These are phyloP conservation scores for Epiblema foenella DNA, from an alignment of 2,888 invertebrate species.

Conservation along the genomic window DNA sequence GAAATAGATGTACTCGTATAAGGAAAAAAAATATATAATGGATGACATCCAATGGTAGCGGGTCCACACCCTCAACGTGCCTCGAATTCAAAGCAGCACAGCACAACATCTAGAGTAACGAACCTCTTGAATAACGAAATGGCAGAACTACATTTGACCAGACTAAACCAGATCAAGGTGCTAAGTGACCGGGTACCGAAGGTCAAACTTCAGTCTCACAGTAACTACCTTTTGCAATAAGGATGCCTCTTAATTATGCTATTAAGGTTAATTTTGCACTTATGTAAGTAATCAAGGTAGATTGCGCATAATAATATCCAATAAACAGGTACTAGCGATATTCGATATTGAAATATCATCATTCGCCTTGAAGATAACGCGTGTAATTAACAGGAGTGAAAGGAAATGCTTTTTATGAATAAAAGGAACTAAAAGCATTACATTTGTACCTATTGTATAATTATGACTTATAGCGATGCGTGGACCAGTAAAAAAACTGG, in stretches of 20 bases:
- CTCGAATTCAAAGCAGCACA: conserved; percentile 4
- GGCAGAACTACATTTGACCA: conserved; percentile 13
- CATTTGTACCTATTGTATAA: conserved; percentile 12
- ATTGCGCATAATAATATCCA: background rate
- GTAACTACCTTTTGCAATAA: conserved; percentile 30
- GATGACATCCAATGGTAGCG: background rate
- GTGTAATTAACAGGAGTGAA: conserved; percentile 29
- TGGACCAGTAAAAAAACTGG: background rate
- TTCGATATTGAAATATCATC: conserved; percentile 6
- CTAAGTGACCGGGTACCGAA: conserved; percentile 31
- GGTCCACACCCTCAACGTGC: background rate
- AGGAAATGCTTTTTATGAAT: conserved; percentile 22
- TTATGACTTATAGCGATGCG: background rate
- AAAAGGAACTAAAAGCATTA: conserved; percentile 1
- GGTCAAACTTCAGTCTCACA: conserved; percentile 28
- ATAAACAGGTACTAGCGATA: conserved; percentile 3
- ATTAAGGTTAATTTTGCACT: conserved; percentile 10
- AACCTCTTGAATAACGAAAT: conserved; percentile 7
- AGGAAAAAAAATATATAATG: background rate
- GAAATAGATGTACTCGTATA: background rate
- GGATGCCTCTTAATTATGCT: conserved; percentile 13
- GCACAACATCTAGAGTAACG: conserved; percentile 6
- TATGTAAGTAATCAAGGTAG: background rate
- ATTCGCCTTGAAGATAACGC: conserved; percentile 21
- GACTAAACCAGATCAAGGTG: conserved; percentile 36